phyloP scores from a whole-genome alignment of 2,888 invertebrate species.

The Xestia xanthographa region DNA sequence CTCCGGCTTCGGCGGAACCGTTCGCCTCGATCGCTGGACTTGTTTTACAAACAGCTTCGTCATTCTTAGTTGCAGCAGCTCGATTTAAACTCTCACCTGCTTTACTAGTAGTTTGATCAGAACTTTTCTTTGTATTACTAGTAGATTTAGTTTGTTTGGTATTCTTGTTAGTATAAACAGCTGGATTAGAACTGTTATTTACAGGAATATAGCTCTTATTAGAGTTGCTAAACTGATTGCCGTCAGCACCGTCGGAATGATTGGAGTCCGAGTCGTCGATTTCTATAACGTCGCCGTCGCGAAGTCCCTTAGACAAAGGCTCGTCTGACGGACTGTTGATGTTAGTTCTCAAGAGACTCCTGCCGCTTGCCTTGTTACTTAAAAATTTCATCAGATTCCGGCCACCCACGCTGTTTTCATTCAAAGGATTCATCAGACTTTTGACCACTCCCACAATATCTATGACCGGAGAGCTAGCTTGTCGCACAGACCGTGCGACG shows the following conservation, averaged over 20 bases:
- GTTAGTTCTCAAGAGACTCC: background rate
- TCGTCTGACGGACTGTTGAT: background rate
- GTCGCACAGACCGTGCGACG: background rate
- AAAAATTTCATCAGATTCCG: background rate
- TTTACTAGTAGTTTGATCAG: background rate
- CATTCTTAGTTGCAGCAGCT: background rate
- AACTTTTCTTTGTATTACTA: background rate
- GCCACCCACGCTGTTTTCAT: no score
- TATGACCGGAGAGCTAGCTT: background rate
- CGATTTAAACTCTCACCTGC: background rate
- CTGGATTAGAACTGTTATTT: background rate
- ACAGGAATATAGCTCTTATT: background rate
- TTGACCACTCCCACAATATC: conserved; percentile 13
- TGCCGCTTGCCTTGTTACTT: background rate
- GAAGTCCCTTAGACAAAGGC: background rate
- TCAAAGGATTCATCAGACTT: background rate
- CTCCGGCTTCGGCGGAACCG: background rate
- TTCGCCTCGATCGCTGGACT: background rate
- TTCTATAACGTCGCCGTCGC: conserved; percentile 35
- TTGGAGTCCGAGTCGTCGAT: conserved; percentile 37
- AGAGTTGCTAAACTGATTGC: background rate
- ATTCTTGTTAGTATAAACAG: background rate
- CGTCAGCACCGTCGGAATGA: background rate
- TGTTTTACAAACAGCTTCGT: background rate
- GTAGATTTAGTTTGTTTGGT: background rate